A percentile compares a stretch with the other conserved stretches of the same genome.
phyloP scores from a whole-genome alignment of 92 coral and sea anemone genomes.

The Pocillopora grandis region DNA sequence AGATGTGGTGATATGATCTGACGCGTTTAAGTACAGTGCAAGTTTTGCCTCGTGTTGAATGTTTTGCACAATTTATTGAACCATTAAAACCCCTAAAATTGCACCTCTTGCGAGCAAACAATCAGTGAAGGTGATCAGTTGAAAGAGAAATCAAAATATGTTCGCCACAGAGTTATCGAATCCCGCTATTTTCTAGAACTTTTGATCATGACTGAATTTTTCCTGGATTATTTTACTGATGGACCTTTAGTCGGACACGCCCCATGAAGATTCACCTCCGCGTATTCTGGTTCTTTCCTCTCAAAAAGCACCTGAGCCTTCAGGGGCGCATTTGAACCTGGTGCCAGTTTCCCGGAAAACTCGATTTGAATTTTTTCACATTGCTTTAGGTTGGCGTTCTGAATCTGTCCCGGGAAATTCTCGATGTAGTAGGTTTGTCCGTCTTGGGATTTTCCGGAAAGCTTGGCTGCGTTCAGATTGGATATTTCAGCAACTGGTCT shows the following conservation, averaged over 20 bases:
- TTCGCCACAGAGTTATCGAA: too few species aligned
- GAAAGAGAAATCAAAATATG: too few species aligned
- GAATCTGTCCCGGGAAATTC: constrained; percentile 40
- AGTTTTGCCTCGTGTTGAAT: too few species aligned
- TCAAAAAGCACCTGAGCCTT: constrained; percentile 2
- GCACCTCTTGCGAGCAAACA: too few species aligned
- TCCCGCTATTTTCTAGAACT: too few species aligned
- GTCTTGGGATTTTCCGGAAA: constrained; percentile 14
- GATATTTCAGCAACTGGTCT: constrained; percentile 25
- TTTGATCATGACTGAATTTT: too few species aligned
- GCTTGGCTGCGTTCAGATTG: constrained; percentile 16
- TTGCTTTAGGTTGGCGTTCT: constrained; percentile 32
- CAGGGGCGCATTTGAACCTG: not conserved
- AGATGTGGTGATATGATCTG: too few species aligned
- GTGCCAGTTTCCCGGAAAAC: constrained; percentile 14
- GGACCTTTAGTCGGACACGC: constrained; percentile 2
- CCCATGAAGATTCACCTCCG: constrained; percentile 8
- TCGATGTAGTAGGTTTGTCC: constrained; percentile 18
- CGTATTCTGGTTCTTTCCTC: constrained; percentile 31
- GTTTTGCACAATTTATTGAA: too few species aligned
- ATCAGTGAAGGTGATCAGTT: too few species aligned
- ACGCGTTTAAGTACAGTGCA: too few species aligned
- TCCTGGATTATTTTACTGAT: too few species aligned
- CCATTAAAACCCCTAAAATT: too few species aligned
- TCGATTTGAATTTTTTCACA: constrained; percentile 19